phyloP scores from a whole-genome alignment of 1,140 invertebrate genomes.

The Nylanderia fulva region DNA sequence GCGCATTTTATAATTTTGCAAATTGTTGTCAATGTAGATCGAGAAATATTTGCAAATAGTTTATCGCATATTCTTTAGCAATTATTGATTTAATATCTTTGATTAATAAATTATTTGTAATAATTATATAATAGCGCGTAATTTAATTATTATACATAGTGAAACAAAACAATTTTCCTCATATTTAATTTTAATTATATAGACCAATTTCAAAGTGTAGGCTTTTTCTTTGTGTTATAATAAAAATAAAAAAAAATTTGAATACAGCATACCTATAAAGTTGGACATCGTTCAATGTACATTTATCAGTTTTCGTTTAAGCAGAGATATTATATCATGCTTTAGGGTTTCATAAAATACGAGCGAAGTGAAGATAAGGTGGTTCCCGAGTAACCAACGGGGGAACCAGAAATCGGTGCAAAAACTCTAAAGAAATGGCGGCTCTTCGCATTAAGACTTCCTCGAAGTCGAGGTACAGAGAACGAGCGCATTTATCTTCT shows the following conservation, averaged over 20 bases:
- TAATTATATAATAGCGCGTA: background rate
- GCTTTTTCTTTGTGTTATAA: background rate
- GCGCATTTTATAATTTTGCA: constrained; percentile 45
- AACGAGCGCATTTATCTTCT: constrained; percentile 61
- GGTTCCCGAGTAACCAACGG: constrained; percentile 34
- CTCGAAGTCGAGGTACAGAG: constrained; percentile 57
- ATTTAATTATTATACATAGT: constrained; percentile 30
- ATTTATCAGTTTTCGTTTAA: constrained; percentile 56
- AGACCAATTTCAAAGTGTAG: background rate
- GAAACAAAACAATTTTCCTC: background rate
- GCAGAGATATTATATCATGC: constrained; percentile 58
- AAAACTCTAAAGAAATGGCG: constrained; percentile 60
- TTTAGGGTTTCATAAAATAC: constrained; percentile 58
- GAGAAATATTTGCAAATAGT: constrained; percentile 34
- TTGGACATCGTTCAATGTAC: background rate
- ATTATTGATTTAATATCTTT: constrained; percentile 36
- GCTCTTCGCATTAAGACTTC: constrained; percentile 59
- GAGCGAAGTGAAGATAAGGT: constrained; percentile 41
- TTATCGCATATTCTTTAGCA: constrained; percentile 33
- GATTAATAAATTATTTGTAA: constrained; percentile 24
- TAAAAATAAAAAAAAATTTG: constrained; percentile 12
- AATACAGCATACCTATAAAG: background rate
- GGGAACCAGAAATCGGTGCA: constrained; percentile 54
- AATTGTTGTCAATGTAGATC: constrained; percentile 39
- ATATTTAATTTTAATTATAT: constrained; percentile 22